These are phyloP conservation scores for Mus spicilegus DNA, from an alignment of 2,113 vertebrate species.

Conservation along the genomic window DNA sequence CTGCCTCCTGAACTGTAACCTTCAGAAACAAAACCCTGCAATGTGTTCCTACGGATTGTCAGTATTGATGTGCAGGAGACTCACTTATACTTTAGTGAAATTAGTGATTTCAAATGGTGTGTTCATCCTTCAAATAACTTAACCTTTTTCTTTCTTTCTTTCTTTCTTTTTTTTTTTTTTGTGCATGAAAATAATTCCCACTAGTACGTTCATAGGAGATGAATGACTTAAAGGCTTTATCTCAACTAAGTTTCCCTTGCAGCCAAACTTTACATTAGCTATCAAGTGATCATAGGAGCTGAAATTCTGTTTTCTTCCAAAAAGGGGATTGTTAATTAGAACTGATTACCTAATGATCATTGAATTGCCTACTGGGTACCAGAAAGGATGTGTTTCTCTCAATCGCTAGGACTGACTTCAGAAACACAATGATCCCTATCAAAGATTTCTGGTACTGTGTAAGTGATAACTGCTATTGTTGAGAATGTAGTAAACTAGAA, in stretches of 20 bases:
- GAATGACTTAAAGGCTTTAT: constrained; percentile 12
- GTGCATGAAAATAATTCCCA: neutral
- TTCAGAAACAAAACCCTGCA: neutral
- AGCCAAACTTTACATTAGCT: neutral
- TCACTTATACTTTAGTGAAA: neutral
- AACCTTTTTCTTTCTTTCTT: neutral
- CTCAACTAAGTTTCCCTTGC: neutral
- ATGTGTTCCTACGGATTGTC: neutral
- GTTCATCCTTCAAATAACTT: constrained; percentile 11
- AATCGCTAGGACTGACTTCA: neutral
- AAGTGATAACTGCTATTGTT: neutral
- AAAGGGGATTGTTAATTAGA: neutral
- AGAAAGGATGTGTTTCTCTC: neutral
- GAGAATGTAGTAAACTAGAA: neutral
- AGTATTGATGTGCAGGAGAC: neutral
- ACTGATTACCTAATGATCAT: neutral
- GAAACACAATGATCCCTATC: neutral
- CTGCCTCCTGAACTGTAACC: neutral
- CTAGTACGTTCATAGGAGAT: neutral
- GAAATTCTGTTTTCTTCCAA: neutral
- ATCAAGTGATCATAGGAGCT: neutral
- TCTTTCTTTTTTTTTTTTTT: neutral
- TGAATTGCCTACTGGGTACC: neutral
- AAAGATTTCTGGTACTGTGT: neutral
- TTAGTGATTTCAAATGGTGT: neutral